phyloP scores from a whole-genome alignment of 30 jellyfish, hydroid and myxozoan species.

The Pelagia noctiluca region DNA sequence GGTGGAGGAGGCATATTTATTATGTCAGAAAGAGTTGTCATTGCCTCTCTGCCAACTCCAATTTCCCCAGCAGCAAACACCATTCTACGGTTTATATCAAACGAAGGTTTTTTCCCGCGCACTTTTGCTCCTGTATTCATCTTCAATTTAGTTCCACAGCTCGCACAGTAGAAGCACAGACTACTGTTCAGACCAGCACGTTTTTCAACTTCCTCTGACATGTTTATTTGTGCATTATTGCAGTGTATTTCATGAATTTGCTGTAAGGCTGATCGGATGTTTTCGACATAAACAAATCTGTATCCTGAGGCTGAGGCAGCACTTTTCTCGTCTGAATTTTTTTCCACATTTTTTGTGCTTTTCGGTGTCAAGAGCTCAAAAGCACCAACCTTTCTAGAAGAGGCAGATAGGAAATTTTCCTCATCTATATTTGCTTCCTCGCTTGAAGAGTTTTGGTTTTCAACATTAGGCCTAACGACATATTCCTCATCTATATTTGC shows the following conservation, averaged over 20 bases:
- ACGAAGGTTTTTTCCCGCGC: background rate
- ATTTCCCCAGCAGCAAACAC: background rate
- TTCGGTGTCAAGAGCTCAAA: too few relatives aligned
- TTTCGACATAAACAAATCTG: background rate
- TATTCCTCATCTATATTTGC: too few relatives aligned
- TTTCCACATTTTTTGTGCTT: too few relatives aligned
- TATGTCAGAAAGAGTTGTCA: constrained; percentile 6
- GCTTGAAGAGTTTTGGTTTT: too few relatives aligned
- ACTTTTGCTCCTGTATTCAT: constrained; percentile 7
- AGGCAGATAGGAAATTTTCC: too few relatives aligned
- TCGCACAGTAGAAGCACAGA: background rate
- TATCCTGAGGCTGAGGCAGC: background rate
- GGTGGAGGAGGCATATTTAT: constrained; percentile 7
- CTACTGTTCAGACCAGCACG: constrained; percentile 16
- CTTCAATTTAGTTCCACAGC: background rate
- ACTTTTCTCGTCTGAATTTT: too few relatives aligned
- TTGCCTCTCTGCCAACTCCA: constrained; percentile 20
- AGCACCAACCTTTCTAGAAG: too few relatives aligned
- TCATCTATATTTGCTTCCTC: too few relatives aligned
- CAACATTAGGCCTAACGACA: too few relatives aligned
- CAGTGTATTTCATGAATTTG: background rate
- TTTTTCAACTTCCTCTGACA: background rate
- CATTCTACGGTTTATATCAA: constrained; percentile 12
- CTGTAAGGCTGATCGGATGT: background rate
- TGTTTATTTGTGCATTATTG: background rate